Base-by-base conservation (phyloP, 2,888 invertebrate species). In the Volucella zonaria region DNA sequence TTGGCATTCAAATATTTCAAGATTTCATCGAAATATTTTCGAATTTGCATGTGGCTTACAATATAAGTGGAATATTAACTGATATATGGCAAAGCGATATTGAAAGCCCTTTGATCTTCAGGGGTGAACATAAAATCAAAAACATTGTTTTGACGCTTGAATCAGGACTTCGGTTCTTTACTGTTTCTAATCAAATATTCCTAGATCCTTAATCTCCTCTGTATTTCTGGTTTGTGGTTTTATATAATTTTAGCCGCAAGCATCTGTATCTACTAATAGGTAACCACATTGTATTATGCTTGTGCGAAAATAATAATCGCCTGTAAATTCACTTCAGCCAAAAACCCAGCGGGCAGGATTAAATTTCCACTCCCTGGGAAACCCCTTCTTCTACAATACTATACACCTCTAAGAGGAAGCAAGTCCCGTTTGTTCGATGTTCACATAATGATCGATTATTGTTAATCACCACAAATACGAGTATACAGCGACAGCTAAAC, bases 381-480 rank as follows among this genome's bases (percentile, higher is more conserved):
- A 66, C 49, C 71, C 64, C 74, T 67, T 18, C 10, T 49, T 42
- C 8, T 10, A 61, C 8, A 12, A 18, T 15, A 47, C 10, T 23
- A 8, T 9, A 71, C 8, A 70, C n/a, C 12, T n/a, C 23, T 9
- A 38, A 6, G 9, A 38, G 15, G 47, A 58, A 42, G 12, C 23
- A 18, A 40, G 38, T 74, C 43, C 62, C 81, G 81, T 67, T 85
- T 81, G 85, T 85, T 85, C 81, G 73, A 81, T 85, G 81, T 74
- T 73, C 81, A 85, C 77, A 85, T 81, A 85, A 85, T 85, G 85
- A 85, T 85, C 85, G 85, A 85, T 85, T 85, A 81, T 85, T 81
- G 85, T 85, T 85, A 85, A 85, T 85, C 85, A 85, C 85, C 77
- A 81, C 85, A 81, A 85, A 85, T 43, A 73, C 64, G 31, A 31